Base-by-base conservation (phyloP, 2,888 invertebrate species). In the Scaptomyza polygonia region DNA sequence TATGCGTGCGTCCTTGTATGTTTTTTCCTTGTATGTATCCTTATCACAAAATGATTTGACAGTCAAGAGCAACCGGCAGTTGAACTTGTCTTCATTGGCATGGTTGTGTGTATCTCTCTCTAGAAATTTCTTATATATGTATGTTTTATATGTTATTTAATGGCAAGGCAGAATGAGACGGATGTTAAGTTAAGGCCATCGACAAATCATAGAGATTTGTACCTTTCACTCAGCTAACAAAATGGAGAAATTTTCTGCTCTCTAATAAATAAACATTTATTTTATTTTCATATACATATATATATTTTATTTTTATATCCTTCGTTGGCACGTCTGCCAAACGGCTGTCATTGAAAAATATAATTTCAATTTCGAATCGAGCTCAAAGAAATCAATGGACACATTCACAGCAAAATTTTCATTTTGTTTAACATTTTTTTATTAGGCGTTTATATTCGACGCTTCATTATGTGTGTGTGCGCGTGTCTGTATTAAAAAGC, bases 1-100 rank as follows among this genome's bases (percentile, higher is more conserved):
- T 3, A n/a, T 48, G 14, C 9, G 9, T 30, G 66, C 45, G 57
- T 45, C n/a, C 42, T 30, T 42, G 36, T 16, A 16, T 48, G 57
- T 39, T 18, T 39, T 18, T 44, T 16, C 4, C 39, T 16, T 39
- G 14, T 63, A 52, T 67, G 52, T 67, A 82, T 82, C 83, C 86
- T 86, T 83, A 86, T 83, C 82, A 82, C 67, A 78, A 62, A 86
- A 71, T 78, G 67, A 76, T 82, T 86, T 86, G 84, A 86, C 80
- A 82, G 76, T 54, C 78, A 56, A 78, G 78, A 85, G 72, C 80
- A 77, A 77, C 47, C 57, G 77, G 58, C 70, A 76, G 68, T 82
- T 79, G 77, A 85, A 72, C 82, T 65, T 47, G 48, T 21, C 34
- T 34, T 47, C 36, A 54, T 21, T 5, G 29, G 8, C 18, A 29